Base-by-base conservation (phyloP, 2,797 vertebrate species). In the Benthosema pterotum region DNA sequence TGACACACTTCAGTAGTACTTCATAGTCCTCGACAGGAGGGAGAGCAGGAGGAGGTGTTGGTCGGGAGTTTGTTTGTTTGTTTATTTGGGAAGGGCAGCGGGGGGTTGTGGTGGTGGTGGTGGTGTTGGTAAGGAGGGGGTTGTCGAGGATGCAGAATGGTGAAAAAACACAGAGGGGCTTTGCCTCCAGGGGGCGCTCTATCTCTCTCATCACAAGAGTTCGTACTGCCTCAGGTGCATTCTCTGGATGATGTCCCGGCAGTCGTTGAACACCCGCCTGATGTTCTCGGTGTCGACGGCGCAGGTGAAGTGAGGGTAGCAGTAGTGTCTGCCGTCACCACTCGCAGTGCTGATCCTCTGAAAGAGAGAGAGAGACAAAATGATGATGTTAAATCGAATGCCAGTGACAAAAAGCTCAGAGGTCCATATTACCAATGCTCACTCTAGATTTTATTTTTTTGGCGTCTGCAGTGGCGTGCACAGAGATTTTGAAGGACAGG, bases 221-320 rank as follows among this genome's bases (percentile, higher is more conserved):
- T 98, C 97, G 49, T 98, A 98, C 94, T 99, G 97, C 84, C 97
- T 95, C 87, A 99, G 96, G 83, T 99, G 97, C 96, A 98, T 99
- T 88, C 97, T 91, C 89, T 99, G 97, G 84, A 99, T 98, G 94
- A 99, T 98, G 92, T 98, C 97, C 42, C 97, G 94, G 77, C 97
- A 99, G 94, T 98, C 97, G 75, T 98, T 98, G 92, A 99, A 99
- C 78, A 99, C 97, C 72, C 97, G 92, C 81, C 97, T 96, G 91
- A 98, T 99, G 74, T 99, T 99, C 89, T 99, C 97, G 1, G 97
- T 98, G 95, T 98, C 97, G 87, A 99, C 95, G 0, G 97, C 97
- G 28, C 97, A 99, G 0, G 97, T 99, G 79, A 99, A 99, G 90
- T 99, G 97, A 0, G 97, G 97, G 89, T 99, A 99, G 93, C 97